Evolutionary conservation across 2,888 invertebrate genomes (phyloP).

Genomic region (Branchinecta sandiegonensis): DNA sequence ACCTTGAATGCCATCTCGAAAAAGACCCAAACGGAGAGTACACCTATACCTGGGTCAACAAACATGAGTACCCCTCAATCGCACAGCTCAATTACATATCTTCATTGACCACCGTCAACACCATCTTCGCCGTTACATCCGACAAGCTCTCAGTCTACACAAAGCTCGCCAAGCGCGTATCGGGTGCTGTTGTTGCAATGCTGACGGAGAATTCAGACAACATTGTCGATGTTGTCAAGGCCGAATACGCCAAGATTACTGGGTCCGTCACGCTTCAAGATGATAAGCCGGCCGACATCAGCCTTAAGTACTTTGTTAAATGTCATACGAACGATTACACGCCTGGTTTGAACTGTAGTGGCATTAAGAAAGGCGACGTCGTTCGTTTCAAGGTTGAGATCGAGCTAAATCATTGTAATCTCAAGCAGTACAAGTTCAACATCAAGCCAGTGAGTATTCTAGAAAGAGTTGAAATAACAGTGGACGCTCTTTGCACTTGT

Average conservation of each 20-base stretch:
- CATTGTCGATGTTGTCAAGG: constrained; percentile 21
- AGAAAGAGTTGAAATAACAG: too few species aligned
- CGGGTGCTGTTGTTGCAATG: constrained; percentile 20
- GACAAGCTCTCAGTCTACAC: constrained; percentile 12
- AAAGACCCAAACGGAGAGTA: constrained; percentile 7
- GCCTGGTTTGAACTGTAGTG: too few species aligned
- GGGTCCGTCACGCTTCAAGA: not conserved
- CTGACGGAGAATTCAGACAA: constrained; percentile 22
- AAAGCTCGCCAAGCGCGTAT: not conserved
- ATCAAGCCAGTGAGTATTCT: too few species aligned
- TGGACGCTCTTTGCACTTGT: too few species aligned
- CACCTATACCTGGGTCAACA: constrained; percentile 16
- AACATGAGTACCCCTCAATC: constrained; percentile 22
- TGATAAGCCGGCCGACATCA: not conserved
- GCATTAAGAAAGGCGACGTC: too few species aligned
- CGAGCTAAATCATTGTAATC: too few species aligned
- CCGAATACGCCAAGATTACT: constrained; percentile 18
- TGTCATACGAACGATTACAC: too few species aligned
- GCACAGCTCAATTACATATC: constrained; percentile 19
- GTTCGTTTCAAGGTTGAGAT: too few species aligned
- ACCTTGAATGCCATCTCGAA: constrained; percentile 20
- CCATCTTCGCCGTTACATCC: constrained; percentile 22
- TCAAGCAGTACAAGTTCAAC: too few species aligned
- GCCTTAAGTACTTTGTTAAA: too few species aligned
- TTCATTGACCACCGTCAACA: constrained; percentile 19